These are phyloP conservation scores for Drosophila nr. medialis DNA, from an alignment of 2,888 invertebrate genomes.

Conservation along the genomic window DNA sequence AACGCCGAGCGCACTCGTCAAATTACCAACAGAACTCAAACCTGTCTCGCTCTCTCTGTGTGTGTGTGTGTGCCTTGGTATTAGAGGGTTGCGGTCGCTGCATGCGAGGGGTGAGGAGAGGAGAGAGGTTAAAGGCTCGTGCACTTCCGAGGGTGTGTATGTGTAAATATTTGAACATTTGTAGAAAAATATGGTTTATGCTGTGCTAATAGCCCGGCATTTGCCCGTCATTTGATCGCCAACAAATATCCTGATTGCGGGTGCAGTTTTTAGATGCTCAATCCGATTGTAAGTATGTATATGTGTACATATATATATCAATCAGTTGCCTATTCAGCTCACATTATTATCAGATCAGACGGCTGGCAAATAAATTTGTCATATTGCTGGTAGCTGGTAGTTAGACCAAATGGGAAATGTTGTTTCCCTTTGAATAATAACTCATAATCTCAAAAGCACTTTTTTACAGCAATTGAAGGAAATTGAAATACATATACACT, in stretches of 20 bases:
- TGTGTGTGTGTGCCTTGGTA: conserved; percentile 19
- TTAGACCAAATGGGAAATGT: not conserved
- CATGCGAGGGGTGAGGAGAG: not conserved
- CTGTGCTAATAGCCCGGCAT: conserved; percentile 71
- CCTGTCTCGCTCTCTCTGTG: conserved; percentile 3
- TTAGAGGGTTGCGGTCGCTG: conserved; percentile 53
- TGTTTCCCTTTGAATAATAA: not conserved
- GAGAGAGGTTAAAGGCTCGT: not conserved
- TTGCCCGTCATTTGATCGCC: conserved; percentile 69
- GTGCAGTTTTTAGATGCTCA: conserved; percentile 11
- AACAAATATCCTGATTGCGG: conserved; percentile 55
- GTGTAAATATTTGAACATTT: conserved; percentile 84
- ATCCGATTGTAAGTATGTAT: conserved; percentile 3
- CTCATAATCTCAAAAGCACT: not conserved
- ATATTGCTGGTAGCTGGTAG: not conserved
- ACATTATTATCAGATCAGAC: conserved; percentile 34
- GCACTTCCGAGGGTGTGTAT: not conserved
- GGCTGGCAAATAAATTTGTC: conserved; percentile 18
- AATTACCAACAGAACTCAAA: conserved; percentile 59
- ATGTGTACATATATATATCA: conserved; percentile 16
- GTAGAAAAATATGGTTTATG: conserved; percentile 83
- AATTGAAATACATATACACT: no score
- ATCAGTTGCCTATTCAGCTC: conserved; percentile 39
- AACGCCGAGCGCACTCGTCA: conserved; percentile 63
- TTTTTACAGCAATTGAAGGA: not conserved